These are phyloP conservation scores for Eudyptes chrysolophus DNA, from an alignment of 2,113 vertebrate species.

Conservation along the genomic window DNA sequence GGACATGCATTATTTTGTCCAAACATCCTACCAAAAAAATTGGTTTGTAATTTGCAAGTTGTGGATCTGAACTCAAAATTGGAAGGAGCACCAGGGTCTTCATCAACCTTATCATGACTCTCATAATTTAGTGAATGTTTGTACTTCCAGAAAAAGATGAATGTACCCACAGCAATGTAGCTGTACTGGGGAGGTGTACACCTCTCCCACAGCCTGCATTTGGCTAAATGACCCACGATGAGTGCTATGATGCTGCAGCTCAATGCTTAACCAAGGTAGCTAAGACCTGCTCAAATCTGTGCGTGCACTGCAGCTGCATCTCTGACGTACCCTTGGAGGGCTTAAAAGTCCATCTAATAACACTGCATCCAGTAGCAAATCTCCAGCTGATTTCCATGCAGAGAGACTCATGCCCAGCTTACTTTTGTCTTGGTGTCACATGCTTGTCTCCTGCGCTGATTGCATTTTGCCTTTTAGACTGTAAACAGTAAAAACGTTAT, in stretches of 20 bases:
- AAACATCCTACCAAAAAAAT: neutral
- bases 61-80: neutral
- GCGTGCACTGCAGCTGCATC: neutral
- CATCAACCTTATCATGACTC: neutral
- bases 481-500: neutral
- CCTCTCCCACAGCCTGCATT: rapidly evolving
- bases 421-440: neutral
- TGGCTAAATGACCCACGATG: neutral
- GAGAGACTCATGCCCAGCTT: neutral
- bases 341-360: neutral
- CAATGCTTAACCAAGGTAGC: neutral
- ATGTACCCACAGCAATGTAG: neutral
- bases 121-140: neutral
- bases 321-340: neutral
- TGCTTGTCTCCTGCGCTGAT: neutral
- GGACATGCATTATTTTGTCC: neutral
- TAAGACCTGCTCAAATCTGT: neutral
- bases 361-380: neutral
- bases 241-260: neutral
- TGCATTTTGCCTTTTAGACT: neutral
- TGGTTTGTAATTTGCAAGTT: neutral
- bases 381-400: neutral
- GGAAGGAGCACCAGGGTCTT: neutral
- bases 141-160: neutral
- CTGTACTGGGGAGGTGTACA: neutral